Evolutionary conservation across 2,113 vertebrate genomes (phyloP), one percentile per base, ranked within the genome.

Genomic region (Carettochelys insculpta): DNA sequence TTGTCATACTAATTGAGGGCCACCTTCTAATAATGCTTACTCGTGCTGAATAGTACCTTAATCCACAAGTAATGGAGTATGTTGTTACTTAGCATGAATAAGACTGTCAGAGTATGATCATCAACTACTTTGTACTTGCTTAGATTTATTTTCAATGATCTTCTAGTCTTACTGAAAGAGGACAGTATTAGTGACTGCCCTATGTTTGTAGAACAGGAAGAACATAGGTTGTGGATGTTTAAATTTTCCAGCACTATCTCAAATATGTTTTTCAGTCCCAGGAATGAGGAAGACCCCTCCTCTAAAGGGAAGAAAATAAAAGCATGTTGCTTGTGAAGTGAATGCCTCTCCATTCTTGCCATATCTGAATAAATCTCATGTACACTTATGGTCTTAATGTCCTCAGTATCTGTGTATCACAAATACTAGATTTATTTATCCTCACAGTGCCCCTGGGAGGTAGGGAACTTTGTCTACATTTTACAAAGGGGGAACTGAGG

Each of bases 391-490:
- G 34, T 22, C 83, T 87, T 82, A 22, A 53, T 90, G 53, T 14
- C 85, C 94, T 95, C 92, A 82, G 81, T 91, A 75, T 78, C 65
- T 56, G 17, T 29, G 9, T 43, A 58, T 53, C 82, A 52, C 91
- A 80, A 95, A 93, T 50, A n/a, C n/a, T n/a, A n/a, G n/a, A n/a
- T n/a, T n/a, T n/a, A n/a, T n/a, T n/a, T n/a, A n/a, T n/a, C n/a
- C n/a, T n/a, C n/a, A n/a, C n/a, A n/a, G n/a, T n/a, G n/a, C n/a
- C 82, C 65, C 81, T 94, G 68, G 27, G 80, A 90, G 91, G 85
- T 34, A 93, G 88, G n/a, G 88, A 92, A 81, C 82, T 68, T 83
- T 83, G 89, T 85, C 43, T 86, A 31, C 54, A 24, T 87, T 93
- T 96, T 83, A 38, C 76, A 54, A 82, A 85, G 17, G 47, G 80